Conservation (phyloP, 1,140 invertebrate genomes). For the Pygmarrhopalites habei region DNA sequence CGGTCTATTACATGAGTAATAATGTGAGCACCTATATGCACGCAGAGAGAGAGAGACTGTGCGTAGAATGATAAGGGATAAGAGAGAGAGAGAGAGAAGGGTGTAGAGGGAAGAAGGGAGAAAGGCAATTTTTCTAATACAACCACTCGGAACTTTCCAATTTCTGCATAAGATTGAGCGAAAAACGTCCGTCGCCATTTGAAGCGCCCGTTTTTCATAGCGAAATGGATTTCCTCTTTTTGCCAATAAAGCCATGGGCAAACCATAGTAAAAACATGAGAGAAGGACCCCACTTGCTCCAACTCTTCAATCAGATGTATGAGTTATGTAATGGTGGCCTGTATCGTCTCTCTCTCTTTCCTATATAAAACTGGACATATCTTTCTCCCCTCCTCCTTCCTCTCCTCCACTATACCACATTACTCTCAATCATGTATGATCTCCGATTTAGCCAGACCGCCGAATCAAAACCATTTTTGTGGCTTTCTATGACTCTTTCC, state of each 20-base stretch:
- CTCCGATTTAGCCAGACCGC: too few species aligned
- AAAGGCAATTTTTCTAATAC: conserved; percentile 37
- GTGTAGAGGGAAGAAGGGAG: neutral
- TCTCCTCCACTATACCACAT: neutral
- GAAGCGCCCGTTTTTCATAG: conserved; percentile 30
- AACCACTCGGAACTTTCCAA: conserved; percentile 36
- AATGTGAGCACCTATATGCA: too few species aligned
- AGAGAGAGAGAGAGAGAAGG: neutral
- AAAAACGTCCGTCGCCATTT: conserved; percentile 32
- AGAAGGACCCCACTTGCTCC: neutral
- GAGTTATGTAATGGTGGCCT: neutral
- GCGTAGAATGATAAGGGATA: neutral
- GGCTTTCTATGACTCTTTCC: too few species aligned
- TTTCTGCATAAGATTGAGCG: conserved; percentile 37
- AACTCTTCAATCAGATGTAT: neutral
- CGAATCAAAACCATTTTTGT: too few species aligned
- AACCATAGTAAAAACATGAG: neutral
- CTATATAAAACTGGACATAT: neutral
- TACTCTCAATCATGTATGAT: too few species aligned
- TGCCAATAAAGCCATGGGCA: neutral
- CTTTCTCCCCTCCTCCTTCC: neutral
- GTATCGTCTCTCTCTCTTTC: too few species aligned
- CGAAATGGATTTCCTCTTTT: conserved; percentile 26
- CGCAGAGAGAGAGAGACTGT: too few species aligned
- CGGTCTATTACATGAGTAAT: too few species aligned